A percentile compares a stretch with the other conserved stretches of the same genome.
phyloP scores from a whole-genome alignment of 2,113 vertebrate genomes.

The Hemiscyllium ocellatum region DNA sequence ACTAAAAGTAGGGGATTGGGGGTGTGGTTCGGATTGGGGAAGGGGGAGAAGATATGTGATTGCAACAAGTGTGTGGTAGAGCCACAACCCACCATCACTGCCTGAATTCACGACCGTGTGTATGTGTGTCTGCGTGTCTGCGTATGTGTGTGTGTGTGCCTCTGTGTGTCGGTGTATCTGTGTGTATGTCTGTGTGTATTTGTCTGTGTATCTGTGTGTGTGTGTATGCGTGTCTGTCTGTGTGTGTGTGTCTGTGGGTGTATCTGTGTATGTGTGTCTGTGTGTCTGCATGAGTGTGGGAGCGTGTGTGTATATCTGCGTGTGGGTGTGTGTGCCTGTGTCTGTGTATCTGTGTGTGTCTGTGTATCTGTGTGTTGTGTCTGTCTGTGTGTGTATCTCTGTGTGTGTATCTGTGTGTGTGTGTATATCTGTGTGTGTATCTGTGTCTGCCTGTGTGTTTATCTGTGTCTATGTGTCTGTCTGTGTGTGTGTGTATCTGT shows the following conservation, averaged over 20 bases:
- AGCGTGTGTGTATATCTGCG: neutral
- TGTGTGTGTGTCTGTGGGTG: neutral
- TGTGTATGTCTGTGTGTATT: neutral
- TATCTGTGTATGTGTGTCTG: neutral
- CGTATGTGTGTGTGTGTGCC: neutral
- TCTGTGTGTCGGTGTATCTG: neutral
- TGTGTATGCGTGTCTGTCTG: neutral
- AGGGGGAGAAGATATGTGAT: too few relatives aligned
- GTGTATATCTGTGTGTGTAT: neutral
- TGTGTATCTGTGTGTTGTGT: neutral
- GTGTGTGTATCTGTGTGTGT: too few relatives aligned
- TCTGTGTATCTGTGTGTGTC: neutral
- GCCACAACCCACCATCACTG: too few relatives aligned
- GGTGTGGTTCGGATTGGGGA: too few relatives aligned
- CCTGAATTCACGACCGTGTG: neutral
- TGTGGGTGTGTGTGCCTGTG: neutral
- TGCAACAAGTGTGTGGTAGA: too few relatives aligned
- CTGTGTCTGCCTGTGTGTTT: neutral
- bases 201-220: neutral
- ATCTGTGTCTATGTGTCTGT: neutral
- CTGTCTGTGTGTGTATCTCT: neutral
- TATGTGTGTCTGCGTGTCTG: neutral
- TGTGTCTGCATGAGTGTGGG: neutral
- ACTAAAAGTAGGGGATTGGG: too few relatives aligned
- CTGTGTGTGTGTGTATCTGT: too few relatives aligned